Conservation (phyloP, 2,888 invertebrate species). For the Melolontha melolontha region DNA sequence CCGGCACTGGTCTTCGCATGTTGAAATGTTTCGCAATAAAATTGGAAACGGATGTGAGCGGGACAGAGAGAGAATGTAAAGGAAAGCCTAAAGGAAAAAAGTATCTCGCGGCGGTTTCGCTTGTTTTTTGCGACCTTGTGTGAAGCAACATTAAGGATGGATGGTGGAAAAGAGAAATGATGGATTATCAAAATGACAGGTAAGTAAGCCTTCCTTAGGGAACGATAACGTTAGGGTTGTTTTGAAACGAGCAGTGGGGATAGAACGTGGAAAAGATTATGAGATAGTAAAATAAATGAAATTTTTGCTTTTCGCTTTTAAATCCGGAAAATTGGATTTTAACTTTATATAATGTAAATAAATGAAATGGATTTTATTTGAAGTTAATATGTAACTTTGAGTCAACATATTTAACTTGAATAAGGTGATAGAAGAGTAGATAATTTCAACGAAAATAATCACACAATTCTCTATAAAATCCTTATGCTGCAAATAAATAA, state of each 20-base stretch:
- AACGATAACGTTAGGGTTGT: constrained; percentile 40
- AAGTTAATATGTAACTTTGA: too few species aligned
- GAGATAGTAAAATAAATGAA: constrained; percentile 48
- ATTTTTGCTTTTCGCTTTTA: constrained; percentile 42
- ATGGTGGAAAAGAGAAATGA: constrained; percentile 32
- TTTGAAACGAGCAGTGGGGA: constrained; percentile 35
- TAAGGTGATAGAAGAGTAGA: too few species aligned
- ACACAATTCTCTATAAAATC: too few species aligned
- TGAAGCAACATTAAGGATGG: constrained; percentile 24
- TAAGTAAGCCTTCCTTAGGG: constrained; percentile 47
- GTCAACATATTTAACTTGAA: too few species aligned
- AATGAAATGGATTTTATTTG: too few species aligned
- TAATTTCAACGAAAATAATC: too few species aligned
- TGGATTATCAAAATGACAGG: constrained; percentile 46
- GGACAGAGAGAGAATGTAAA: not conserved
- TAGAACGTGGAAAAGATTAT: constrained; percentile 3
- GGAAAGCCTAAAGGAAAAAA: too few species aligned
- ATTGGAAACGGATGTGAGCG: constrained; percentile 5
- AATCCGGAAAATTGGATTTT: not conserved
- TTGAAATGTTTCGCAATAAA: constrained; percentile 26
- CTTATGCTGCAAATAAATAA: too few species aligned
- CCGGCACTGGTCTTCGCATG: constrained; percentile 13
- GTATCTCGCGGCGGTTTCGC: constrained; percentile 15
- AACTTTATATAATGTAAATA: too few species aligned
- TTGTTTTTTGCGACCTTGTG: constrained; percentile 19